Percentiles rank a stretch among this genome's conserved stretches.
Evolutionary conservation across 2,113 vertebrate species (phyloP).

Genomic region (Syngnathus typhle): DNA sequence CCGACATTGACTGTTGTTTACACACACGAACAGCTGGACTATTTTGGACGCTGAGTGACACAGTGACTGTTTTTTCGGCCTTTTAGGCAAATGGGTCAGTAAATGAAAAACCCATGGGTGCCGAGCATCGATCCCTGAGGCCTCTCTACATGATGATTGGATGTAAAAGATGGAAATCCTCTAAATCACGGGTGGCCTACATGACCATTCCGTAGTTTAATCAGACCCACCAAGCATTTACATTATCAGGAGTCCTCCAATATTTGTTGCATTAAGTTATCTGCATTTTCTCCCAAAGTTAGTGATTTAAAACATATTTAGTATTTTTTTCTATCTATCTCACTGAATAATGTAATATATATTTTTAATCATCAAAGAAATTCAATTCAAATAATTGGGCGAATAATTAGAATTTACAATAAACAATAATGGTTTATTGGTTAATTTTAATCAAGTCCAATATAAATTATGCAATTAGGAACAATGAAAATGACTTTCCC

Average conservation of each 20-base stretch:
- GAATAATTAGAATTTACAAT: background rate
- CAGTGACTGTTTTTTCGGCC: background rate
- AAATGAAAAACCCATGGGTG: background rate
- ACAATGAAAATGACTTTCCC: background rate
- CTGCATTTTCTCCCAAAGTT: background rate
- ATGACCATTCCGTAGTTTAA: background rate
- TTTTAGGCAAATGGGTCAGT: background rate
- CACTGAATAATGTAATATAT: background rate
- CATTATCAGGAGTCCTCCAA: background rate
- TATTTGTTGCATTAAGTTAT: background rate
- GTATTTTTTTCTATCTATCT: background rate
- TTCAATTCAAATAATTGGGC: no score
- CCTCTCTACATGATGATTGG: background rate
- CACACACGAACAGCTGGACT: slow-evolving; percentile 2
- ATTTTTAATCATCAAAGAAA: background rate
- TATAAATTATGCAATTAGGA: background rate
- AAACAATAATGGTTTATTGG: background rate
- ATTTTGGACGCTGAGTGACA: slow-evolving; percentile 25
- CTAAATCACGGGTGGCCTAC: background rate
- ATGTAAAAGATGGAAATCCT: background rate
- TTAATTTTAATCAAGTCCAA: background rate
- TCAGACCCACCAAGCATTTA: background rate
- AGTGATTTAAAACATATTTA: background rate
- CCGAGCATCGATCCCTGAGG: background rate
- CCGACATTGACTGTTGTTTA: slow-evolving; percentile 49